A percentile compares a stretch with the other conserved stretches of the same genome.
phyloP scores from a whole-genome alignment of 92 coral and sea anemone genomes.

The Micromussa lordhowensis region DNA sequence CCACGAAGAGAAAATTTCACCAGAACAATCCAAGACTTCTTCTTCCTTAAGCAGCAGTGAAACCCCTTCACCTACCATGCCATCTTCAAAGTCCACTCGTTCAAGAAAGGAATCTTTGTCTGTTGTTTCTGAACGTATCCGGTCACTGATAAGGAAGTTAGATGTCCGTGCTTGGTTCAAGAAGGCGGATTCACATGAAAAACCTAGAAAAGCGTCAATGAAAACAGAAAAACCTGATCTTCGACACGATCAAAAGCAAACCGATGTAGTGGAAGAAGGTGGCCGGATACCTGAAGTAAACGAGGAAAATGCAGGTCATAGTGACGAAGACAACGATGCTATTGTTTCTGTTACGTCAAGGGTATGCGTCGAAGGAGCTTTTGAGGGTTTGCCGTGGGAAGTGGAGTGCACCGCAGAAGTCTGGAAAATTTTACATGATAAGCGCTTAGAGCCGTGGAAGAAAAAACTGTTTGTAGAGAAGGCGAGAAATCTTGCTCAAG shows the following conservation, averaged over 20 bases:
- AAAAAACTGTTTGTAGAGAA: constrained; percentile 1
- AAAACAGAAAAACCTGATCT: background rate
- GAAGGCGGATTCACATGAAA: background rate
- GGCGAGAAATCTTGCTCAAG: constrained; percentile 12
- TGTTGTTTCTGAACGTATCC: background rate
- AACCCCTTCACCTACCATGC: background rate
- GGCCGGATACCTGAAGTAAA: background rate
- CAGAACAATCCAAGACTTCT: background rate
- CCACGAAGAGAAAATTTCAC: background rate
- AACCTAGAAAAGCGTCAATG: background rate
- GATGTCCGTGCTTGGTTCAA: background rate
- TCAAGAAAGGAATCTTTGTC: background rate
- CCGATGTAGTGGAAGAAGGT: background rate
- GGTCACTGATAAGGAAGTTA: background rate
- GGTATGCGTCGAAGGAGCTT: background rate
- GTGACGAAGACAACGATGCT: background rate
- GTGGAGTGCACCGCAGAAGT: constrained; percentile 11
- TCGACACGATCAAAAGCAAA: background rate
- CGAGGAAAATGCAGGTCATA: background rate
- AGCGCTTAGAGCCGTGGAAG: background rate
- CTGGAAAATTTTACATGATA: background rate
- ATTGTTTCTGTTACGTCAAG: background rate
- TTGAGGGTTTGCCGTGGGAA: constrained; percentile 1
- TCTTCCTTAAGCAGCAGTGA: background rate
- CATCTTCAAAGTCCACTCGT: background rate